Evolutionary conservation across 2,888 invertebrate species (phyloP), one percentile per base, ranked within the genome.

Genomic region (Celastrina argiolus): DNA sequence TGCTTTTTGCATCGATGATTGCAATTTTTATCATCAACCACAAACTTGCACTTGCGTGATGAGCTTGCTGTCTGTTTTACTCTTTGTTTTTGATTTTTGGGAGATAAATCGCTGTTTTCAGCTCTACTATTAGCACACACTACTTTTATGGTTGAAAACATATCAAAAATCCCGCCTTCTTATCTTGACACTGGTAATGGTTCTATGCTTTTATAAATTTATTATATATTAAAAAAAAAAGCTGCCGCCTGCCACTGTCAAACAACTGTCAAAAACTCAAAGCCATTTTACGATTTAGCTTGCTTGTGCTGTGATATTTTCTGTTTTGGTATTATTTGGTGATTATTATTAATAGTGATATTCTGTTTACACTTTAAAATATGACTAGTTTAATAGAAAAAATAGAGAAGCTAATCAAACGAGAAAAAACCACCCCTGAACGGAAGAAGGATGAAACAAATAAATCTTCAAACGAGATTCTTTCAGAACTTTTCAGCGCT

Each of bases 401-500:
- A 80, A 88, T 90, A 72, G 90, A 87, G 72, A 76, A 83, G 71
- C 74, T 91, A 68, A 91, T 91, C 12, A 91, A 91, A 75, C 79
- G 87, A 69, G 91, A 91, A 71, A 88, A 87, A 70, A 84, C 87
- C 1, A 87, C 90, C 41, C 91, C 91, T 7, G 90, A 90, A 39
- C 81, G 83, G 45, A 78, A 77, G 69, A 88, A 88, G 76, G 85
- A 85, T 72, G 90, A 89, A 68, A 79, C 83, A 10, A 80, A 89
- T 41, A 95, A 95, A 80, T 94, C 95, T 7, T 95, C 96, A 0
- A 94, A 93, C 79, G 96, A 97, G 84, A 96, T 97, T 75, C 90
- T 97, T 22, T 95, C 96, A 0, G 97, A 97, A 83, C 87, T 97
- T 0, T 97, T 97, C 77, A 92, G 95, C 75, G 94, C 94, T 28